Percentiles rank a stretch among this genome's conserved stretches.
Conservation (phyloP, 2,888 invertebrate species). For the Pantelozetes paolii region DNA sequence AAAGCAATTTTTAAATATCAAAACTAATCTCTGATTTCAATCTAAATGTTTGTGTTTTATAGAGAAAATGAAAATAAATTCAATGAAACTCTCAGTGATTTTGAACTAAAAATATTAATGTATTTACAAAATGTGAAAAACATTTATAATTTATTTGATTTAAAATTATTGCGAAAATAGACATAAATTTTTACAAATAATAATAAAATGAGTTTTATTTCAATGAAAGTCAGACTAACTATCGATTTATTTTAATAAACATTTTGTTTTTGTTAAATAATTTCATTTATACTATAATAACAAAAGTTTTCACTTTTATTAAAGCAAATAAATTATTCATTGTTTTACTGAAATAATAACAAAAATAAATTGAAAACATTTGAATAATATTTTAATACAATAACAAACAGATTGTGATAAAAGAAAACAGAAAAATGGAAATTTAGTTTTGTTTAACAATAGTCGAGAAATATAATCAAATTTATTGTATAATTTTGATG, state of each 20-base stretch:
- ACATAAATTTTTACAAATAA: neutral
- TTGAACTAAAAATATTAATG: neutral
- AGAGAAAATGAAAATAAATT: neutral
- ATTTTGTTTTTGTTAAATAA: neutral
- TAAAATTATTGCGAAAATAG: neutral
- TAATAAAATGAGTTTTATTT: neutral
- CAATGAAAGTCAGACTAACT: neutral
- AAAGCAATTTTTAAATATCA: neutral
- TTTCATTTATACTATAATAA: neutral
- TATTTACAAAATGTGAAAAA: neutral
- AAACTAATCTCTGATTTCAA: neutral
- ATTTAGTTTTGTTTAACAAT: too few relatives aligned
- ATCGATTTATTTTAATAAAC: neutral
- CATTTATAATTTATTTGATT: neutral
- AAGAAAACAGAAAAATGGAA: too few relatives aligned
- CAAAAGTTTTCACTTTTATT: neutral
- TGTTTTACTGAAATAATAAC: neutral
- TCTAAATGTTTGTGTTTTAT: neutral
- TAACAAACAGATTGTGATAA: too few relatives aligned
- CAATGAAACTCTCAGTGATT: neutral
- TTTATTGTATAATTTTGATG: too few relatives aligned
- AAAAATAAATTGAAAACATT: too few relatives aligned
- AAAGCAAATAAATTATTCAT: neutral
- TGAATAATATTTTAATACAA: too few relatives aligned
- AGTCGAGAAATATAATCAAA: too few relatives aligned